Evolutionary conservation across 2,797 vertebrate genomes (phyloP), one percentile per base, ranked within the genome.

Genomic region (Clarias platycephalus): DNA sequence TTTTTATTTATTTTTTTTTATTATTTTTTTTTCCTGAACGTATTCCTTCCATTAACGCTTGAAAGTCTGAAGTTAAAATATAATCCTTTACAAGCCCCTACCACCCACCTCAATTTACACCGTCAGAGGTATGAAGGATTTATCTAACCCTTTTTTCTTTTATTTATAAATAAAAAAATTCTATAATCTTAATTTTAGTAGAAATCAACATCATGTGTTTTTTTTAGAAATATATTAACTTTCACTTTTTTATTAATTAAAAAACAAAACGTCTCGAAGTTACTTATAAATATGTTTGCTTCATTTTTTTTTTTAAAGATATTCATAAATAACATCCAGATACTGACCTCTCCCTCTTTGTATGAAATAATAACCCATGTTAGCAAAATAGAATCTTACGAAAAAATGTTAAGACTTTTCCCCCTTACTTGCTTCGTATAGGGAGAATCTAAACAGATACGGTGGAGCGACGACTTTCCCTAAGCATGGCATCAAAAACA

Each of bases 211-310:
- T 94, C 90, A 92, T 94, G 92, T 82, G 40, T 76, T 40, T 44
- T 71, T 96, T 96, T 96, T 96, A 96, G 94, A 96, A 96, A 96
- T 96, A 96, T 96, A 95, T 95, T 95, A 95, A 94, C 92, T 94
- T 95, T 93, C 93, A 94, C 87, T 92, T 95, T 94, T 80, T 80
- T 28, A 80, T 80, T 93, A 94, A 95, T 95, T 95, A 94, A 95
- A 96, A 96, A 95, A 95, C 94, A 95, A 95, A 95, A 95, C 88
- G 93, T 94, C 93, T 95, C 89, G 91, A 95, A 92, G 93, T 94
- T 95, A 95, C 94, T 95, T 93, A 95, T 95, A 95, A 95, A 96
- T 96, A 96, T 93, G 93, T 95, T 89, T 92, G 91, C 91, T 94
- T 93, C 90, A 92, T 93, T 93, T 53, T 53, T 49, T 80, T 91